Evolutionary conservation across 2,888 invertebrate species (phyloP).

Genomic region (Cyaniris semiargus): DNA sequence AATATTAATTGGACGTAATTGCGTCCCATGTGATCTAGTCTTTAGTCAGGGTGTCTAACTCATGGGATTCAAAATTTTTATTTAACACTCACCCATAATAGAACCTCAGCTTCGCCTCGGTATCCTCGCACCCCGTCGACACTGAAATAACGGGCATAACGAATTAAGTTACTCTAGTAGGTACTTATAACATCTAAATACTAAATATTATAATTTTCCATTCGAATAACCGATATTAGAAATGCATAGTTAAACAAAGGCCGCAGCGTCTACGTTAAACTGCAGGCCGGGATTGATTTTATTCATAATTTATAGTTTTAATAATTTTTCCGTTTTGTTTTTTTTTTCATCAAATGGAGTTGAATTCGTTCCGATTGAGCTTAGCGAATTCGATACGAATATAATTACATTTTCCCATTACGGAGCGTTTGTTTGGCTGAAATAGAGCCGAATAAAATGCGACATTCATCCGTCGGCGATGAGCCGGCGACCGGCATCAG

Average conservation of each 20-base stretch:
- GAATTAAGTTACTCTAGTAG: too few species aligned
- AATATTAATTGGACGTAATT: too few species aligned
- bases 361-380: background rate
- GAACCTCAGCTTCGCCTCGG: conserved; percentile 54
- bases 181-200: background rate
- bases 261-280: background rate
- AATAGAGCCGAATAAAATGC: background rate
- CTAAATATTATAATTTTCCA: background rate
- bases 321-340: background rate
- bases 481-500: background rate
- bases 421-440: background rate
- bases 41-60: too few species aligned
- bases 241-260: background rate
- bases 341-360: conserved; percentile 9
- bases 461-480: background rate
- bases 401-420: conserved; percentile 1
- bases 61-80: background rate
- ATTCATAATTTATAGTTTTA: conserved; percentile 20
- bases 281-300: background rate
- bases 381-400: background rate
- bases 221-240: background rate
- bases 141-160: conserved; percentile 47
- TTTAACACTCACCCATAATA: conserved; percentile 45
- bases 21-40: too few species aligned
- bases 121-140: conserved; percentile 45